Base-by-base conservation (phyloP, 2,888 invertebrate species). In the Oxytorus armatus region DNA sequence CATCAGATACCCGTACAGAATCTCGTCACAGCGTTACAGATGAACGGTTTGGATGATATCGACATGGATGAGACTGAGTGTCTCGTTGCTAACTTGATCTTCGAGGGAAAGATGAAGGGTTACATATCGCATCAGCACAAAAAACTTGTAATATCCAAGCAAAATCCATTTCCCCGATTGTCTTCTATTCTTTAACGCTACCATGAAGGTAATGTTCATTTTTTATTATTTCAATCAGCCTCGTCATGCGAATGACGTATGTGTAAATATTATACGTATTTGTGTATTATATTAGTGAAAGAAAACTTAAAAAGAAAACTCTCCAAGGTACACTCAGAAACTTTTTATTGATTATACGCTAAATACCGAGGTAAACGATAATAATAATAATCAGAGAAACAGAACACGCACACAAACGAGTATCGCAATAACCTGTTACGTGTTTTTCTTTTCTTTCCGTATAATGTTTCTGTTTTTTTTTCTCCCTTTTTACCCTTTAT, bases 71-170 rank as follows among this genome's bases (percentile, higher is more conserved):
- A 99, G 92, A 97, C 98, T 0, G 97, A 98, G 87, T 99, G 99
- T 92, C 97, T 99, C 87, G 95, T 99, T 1, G 98, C 98, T 0
- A 99, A 99, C 93, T 94, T 99, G 70, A 99, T 99, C 87, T 97
- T 95, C 89, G 98, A 98, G 92, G 98, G 98, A 23, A 98, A 98
- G 93, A 98, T 99, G 86, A 99, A 99, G 92, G 99, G 99, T 0
- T 99, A 99, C 92, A 98, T 99, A 89, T 98, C 99, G 0, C 96
- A 98, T 92, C 97, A 97, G 86, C 99, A 99, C 92, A 96, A 98
- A 91, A 99, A 98, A 92, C 94, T 99, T 74, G 99, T 99, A 59
- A 97, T 99, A 55, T 98, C 98, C 88, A 99, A 99, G 92, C 97
- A 97, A 90, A 98, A 98, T 93, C 97, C 99, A 0, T 99, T 99